Evolutionary conservation across 2,797 vertebrate species (phyloP).

Genomic region (Petrocephalus sullivani): DNA sequence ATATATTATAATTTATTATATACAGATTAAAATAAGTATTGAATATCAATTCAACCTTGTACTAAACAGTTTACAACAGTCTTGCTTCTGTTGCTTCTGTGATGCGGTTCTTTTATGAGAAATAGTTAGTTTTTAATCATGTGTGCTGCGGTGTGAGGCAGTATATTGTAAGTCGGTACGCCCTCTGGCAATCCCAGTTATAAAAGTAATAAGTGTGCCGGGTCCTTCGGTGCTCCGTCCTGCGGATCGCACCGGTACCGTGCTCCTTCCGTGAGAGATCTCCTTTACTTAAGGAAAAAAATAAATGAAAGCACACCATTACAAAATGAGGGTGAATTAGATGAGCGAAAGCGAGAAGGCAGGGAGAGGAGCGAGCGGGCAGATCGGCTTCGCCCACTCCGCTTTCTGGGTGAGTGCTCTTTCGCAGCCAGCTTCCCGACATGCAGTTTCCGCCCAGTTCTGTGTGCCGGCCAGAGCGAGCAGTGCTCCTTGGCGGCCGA

Average conservation of each 20-base stretch:
- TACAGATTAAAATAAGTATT: not conserved
- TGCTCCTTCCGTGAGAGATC: not conserved
- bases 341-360: not conserved
- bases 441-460: constrained; percentile 71
- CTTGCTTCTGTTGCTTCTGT: not conserved
- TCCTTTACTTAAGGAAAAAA: not conserved
- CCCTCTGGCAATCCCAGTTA: constrained; percentile 17
- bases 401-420: constrained; percentile 51
- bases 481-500: constrained; percentile 50
- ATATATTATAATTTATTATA: not conserved
- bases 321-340: not conserved
- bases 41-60: not conserved
- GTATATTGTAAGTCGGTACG: not conserved
- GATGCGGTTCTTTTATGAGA: not conserved
- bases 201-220: constrained; percentile 2
- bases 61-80: not conserved
- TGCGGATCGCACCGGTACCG: not conserved
- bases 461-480: constrained; percentile 55
- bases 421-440: constrained; percentile 46
- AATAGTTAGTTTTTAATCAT: not conserved
- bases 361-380: constrained; percentile 35
- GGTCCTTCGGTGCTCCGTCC: not conserved
- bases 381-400: constrained; percentile 52
- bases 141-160: not conserved
- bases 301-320: not conserved